Base-by-base conservation (phyloP, 1,140 invertebrate species). In the Drosophila nigrodunni region DNA sequence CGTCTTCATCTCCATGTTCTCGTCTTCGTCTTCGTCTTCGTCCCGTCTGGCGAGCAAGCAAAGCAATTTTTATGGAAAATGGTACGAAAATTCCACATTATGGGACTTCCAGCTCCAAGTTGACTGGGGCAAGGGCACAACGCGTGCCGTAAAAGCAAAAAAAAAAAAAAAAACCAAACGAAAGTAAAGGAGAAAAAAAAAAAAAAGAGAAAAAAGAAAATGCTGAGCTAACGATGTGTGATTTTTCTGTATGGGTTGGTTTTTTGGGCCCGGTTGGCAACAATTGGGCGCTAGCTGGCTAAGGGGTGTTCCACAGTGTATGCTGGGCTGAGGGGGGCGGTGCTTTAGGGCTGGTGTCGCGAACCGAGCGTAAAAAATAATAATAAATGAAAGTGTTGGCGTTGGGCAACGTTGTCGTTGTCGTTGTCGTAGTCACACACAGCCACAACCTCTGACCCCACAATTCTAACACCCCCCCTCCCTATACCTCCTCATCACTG, bases 301-400 rank as follows among this genome's bases (percentile, higher is more conserved):
- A 55, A 55, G 74, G 74, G 78, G 68, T 87, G 25, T 30, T 5
- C 25, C 25, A 30, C 25, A 30, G 25, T 2, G 25, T 30, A 2
- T 4, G 25, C 6, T 0, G 6, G 4, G 25, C 25, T 3, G 25
- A 5, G 25, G 6, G 25, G 25, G 25, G 25, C 4, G 18, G 18
- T 30, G 25, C 25, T 30, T 30, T 30, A 6, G 25, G 25, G 25
- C 25, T 30, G 25, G 25, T 30, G 72, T 73, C 71, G 82, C 79
- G 74, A 77, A 71, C 68, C 64, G 59, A 76, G 77, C 77, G 74
- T 70, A 72, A 88, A 87, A 88, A 88, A 89, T 87, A 89, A 88
- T 88, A 88, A 89, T 88, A 88, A 88, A 88, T 88, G 83, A 88
- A 88, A 88, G 83, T 88, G 83, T 88, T 88, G 83, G 85, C 78